A percentile compares a stretch with the other conserved stretches of the same genome.
These are phyloP conservation scores for Scopus umbretta DNA, from an alignment of 2,113 vertebrate genomes.

Conservation along the genomic window DNA sequence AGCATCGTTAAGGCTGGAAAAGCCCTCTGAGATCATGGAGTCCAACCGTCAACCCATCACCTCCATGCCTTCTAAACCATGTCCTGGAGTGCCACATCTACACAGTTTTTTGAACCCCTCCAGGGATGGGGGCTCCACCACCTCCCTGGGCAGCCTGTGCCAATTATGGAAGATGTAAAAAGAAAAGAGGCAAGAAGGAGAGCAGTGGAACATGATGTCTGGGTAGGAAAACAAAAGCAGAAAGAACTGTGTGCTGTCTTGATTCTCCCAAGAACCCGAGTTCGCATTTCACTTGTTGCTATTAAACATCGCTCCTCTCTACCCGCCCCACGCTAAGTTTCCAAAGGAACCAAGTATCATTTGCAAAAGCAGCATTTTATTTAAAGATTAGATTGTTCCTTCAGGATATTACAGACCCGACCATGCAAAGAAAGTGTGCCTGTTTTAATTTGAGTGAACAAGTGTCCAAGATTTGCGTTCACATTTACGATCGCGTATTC, in stretches of 20 bases:
- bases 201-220: background rate
- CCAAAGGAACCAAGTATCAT: background rate
- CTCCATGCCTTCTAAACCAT: no score
- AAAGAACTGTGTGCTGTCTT: background rate
- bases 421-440: background rate
- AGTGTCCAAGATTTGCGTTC: background rate
- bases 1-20: no score
- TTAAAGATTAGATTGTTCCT: background rate
- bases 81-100: no score
- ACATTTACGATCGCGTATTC: background rate
- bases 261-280: background rate
- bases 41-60: no score
- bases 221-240: background rate
- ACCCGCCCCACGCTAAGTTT: background rate
- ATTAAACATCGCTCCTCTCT: background rate
- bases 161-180: background rate
- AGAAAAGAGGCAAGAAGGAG: background rate
- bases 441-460: background rate
- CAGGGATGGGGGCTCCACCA: no score
- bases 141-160: no score
- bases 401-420: background rate
- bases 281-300: background rate
- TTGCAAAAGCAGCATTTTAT: background rate
- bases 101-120: no score
- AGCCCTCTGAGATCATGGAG: no score